A percentile compares a stretch with the other conserved stretches of the same genome.
These are phyloP conservation scores for Cyprinodon brontotheroides DNA, from an alignment of 2,113 vertebrate genomes.

Conservation along the genomic window DNA sequence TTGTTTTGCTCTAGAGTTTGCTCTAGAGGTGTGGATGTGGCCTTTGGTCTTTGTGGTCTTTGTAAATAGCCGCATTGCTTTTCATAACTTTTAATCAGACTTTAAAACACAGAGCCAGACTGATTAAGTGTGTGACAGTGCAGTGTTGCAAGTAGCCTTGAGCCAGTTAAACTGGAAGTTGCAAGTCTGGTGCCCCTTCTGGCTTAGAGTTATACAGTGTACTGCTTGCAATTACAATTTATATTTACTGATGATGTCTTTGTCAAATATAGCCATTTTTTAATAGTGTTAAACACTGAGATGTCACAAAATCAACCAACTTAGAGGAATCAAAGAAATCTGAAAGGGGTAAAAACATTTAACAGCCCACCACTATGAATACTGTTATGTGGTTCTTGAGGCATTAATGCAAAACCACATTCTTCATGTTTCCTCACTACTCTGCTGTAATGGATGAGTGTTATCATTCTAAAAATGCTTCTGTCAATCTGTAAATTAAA, in stretches of 20 bases:
- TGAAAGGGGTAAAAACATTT: neutral
- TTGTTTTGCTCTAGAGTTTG: too few relatives aligned
- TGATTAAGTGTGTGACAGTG: too few relatives aligned
- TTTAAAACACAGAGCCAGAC: too few relatives aligned
- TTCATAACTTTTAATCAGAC: too few relatives aligned
- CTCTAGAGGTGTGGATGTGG: too few relatives aligned
- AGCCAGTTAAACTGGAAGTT: too few relatives aligned
- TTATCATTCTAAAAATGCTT: conserved; percentile 34
- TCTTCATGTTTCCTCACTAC: conserved; percentile 15
- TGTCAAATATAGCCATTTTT: neutral
- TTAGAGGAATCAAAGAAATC: neutral
- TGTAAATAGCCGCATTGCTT: too few relatives aligned
- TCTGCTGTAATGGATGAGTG: conserved; percentile 20
- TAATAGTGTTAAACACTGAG: neutral
- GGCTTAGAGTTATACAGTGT: too few relatives aligned
- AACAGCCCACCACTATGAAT: conserved; percentile 14
- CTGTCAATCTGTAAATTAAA: conserved; percentile 50
- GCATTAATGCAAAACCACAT: conserved; percentile 27
- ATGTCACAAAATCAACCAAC: neutral
- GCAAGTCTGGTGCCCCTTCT: too few relatives aligned
- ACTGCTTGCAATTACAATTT: neutral
- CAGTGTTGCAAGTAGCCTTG: too few relatives aligned
- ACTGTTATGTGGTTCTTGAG: conserved; percentile 29
- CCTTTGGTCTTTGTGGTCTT: too few relatives aligned
- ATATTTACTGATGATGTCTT: neutral